Percentiles rank a stretch among this genome's conserved stretches.
Evolutionary conservation across 2,888 invertebrate species (phyloP).

Genomic region (Norana najaformis): DNA sequence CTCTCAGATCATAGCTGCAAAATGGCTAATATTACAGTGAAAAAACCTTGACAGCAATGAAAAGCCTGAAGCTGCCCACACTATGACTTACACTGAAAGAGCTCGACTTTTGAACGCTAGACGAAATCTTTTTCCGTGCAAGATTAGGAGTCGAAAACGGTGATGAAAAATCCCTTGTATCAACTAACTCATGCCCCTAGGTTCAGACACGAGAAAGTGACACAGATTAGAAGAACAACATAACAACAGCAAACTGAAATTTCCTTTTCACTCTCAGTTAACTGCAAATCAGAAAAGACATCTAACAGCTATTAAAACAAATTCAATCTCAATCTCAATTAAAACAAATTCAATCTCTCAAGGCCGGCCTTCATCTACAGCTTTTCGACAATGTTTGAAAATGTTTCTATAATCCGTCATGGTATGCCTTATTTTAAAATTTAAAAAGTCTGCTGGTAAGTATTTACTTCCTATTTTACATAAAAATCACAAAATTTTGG

Average conservation of each 20-base stretch:
- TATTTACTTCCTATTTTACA: too few species aligned
- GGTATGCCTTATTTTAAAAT: too few species aligned
- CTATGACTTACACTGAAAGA: slow-evolving; percentile 22
- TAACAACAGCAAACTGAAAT: neutral
- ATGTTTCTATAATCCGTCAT: too few species aligned
- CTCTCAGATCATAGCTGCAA: neutral
- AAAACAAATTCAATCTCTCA: too few species aligned
- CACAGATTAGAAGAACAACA: neutral
- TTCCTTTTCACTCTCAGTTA: neutral
- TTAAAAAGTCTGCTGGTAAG: too few species aligned
- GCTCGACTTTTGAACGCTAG: slow-evolving; percentile 28
- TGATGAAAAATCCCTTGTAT: slow-evolving; percentile 16
- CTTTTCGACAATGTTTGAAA: too few species aligned
- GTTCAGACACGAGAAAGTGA: slow-evolving; percentile 2
- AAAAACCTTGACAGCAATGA: neutral
- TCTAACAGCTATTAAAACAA: neutral
- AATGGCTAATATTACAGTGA: neutral
- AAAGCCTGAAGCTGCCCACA: neutral
- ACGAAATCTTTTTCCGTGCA: slow-evolving; percentile 25
- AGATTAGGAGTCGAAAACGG: slow-evolving; percentile 24
- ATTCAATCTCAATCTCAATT: too few species aligned
- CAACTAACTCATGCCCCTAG: slow-evolving; percentile 24
- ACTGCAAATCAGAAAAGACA: neutral
- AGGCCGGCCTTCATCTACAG: too few species aligned
- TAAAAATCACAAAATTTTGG: too few species aligned